Evolutionary conservation across 2,113 vertebrate species (phyloP), one percentile per base, ranked within the genome.

Genomic region (Esox niger): DNA sequence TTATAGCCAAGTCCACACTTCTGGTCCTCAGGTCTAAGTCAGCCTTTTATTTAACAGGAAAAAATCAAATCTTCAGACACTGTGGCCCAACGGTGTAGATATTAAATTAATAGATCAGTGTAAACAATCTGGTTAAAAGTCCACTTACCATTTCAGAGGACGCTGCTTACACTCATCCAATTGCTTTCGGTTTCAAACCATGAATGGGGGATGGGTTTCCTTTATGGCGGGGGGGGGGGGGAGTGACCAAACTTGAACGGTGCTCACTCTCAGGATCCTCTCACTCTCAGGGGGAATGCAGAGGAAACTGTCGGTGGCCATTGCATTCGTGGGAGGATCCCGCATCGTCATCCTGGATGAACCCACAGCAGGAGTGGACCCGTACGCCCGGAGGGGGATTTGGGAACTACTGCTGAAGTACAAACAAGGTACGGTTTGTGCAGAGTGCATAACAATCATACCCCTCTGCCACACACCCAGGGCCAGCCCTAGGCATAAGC

Each of bases 381-480:
- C 97, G 11, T 99, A 96, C 15, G 97, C 97, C 69, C 94, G 97
- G 64, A 91, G 97, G 84, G 95, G 97, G 25, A 98, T 99, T 87
- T 99, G 97, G 97, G 97, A 99, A 1, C 88, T 99, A 68, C 90
- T 99, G 56, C 83, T 99, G 7, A 99, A 98, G 80, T 99, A 98
- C 70, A 94, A 97, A 67, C 90, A 93, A 90, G 96, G 97, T 98
- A 83, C 25, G 74, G 21, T 52, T 56, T 69, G 27, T 67, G 75
- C 43, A 21, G 9, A 7, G n/a, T 33, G 20, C 5, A 61, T 31
- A 23, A 30, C 32, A n/a, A n/a, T n/a, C n/a, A 61, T 2, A 26
- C 32, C n/a, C 33, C 7, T 21, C 31, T 10, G 8, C 25, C 11
- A 20, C 21, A 6, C 6, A 10, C 38, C 20, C 6, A 73, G 76